A percentile compares a stretch with the other conserved stretches of the same genome.
Conservation (phyloP, 2,797 vertebrate species). For the Anguilla pacifica region DNA sequence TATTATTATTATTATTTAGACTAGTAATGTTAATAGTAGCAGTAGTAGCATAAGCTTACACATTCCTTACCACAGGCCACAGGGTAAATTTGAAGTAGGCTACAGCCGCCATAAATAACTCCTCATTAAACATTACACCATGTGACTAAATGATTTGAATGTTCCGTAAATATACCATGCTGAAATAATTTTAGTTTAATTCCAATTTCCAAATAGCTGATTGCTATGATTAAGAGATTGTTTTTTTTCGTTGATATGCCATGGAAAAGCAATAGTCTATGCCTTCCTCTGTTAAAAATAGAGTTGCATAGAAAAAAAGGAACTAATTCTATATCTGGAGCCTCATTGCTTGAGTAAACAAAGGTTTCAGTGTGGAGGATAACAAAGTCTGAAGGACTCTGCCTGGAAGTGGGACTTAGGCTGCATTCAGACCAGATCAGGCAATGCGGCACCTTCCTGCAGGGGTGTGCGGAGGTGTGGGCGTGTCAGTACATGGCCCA, state of each 20-base stretch:
- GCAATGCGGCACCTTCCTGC: too few relatives aligned
- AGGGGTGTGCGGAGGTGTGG: too few relatives aligned
- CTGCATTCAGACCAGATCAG: too few relatives aligned
- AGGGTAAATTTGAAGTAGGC: not conserved
- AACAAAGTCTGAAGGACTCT: not conserved
- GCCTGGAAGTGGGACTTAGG: not conserved
- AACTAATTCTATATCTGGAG: not conserved
- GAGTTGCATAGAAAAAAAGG: not conserved
- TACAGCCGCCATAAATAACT: not conserved
- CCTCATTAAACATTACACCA: not conserved
- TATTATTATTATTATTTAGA: too few relatives aligned
- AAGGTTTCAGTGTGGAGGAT: not conserved
- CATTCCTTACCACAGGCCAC: too few relatives aligned
- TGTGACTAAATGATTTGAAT: not conserved
- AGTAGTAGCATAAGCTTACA: too few relatives aligned
- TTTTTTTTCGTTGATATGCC: not conserved
- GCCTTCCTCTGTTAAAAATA: not conserved
- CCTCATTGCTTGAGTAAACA: not conserved
- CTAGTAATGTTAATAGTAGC: too few relatives aligned
- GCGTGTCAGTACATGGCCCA: too few relatives aligned
- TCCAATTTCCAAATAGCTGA: not conserved
- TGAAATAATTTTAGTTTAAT: not conserved
- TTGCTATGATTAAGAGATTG: not conserved
- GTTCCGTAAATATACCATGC: not conserved
- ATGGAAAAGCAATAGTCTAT: not conserved